Base-by-base conservation (phyloP, 53 echinoderm and acorn worm species). In the Temnopleurus reevesii region DNA sequence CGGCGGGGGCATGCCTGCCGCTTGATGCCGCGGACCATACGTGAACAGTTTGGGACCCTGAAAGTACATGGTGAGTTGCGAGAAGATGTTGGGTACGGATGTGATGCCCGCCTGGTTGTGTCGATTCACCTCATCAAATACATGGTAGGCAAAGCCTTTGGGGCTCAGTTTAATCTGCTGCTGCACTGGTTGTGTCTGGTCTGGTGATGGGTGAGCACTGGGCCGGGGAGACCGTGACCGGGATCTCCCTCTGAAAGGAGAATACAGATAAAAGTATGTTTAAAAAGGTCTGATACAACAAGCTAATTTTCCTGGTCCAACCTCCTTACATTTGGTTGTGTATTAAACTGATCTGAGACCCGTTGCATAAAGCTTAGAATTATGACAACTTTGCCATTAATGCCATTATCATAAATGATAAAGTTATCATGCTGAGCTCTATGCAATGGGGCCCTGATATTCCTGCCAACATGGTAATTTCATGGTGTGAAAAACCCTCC, bases 41-140 rank as follows among this genome's bases (percentile, higher is more conserved):
- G 95, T 95, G 91, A 91, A 92, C 12, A 97, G 86, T 0, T 94
- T 92, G 0, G 95, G 94, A 13, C 97, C 97, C 56, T 94, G 91
- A 82, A 95, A 95, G 89, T 95, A 95, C 71, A 97, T 93, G 90
- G 55, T 90, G 55, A 94, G 80, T 47, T 94, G 90, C 46, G 84
- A 89, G 89, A 95, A 89, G 51, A 96, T 46, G 59, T 91, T 89
- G 1, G 90, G 65, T 27, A 97, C 76, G 47, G 84, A 56, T 17
- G 53, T 79, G 23, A 94, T 89, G 6, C 93, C 94, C 47, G 85
- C 89, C 21, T 81, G 89, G 77, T 81, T 83, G 46, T 97, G 95
- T 13, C 94, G 90, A 76, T 91, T 94, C 38, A 97, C 86, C 71
- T 97, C 97, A 38, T 94, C 95, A 81, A 95, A 94, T 55, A 97